Conservation (phyloP, 2,113 vertebrate species). For the Solea solea region DNA sequence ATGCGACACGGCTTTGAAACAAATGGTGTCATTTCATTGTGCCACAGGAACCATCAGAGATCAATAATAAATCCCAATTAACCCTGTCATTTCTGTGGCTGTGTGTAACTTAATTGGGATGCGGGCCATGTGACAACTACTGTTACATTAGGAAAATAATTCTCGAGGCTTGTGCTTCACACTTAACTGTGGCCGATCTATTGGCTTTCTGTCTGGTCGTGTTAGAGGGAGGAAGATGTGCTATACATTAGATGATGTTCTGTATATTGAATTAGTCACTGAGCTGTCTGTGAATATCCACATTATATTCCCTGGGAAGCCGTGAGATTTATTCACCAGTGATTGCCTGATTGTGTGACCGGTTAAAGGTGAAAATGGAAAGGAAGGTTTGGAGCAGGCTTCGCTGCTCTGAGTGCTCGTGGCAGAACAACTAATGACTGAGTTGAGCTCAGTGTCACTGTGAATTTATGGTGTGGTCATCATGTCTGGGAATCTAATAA, state of each 20-base stretch:
- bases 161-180: slow-evolving; percentile 15
- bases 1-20: background rate
- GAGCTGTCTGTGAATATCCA: slow-evolving; percentile 58
- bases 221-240: slow-evolving; percentile 44
- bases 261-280: slow-evolving; percentile 59
- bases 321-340: slow-evolving; percentile 17
- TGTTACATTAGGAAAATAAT: slow-evolving; percentile 26
- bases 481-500: slow-evolving; percentile 4
- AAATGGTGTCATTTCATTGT: background rate
- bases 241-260: slow-evolving; percentile 49
- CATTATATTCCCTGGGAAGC: slow-evolving; percentile 16
- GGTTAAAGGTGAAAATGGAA: slow-evolving; percentile 16
- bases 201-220: slow-evolving; percentile 54
- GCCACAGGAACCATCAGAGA: background rate
- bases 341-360: slow-evolving; percentile 36
- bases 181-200: slow-evolving; percentile 37
- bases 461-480: slow-evolving; percentile 1
- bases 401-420: background rate
- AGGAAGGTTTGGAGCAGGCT: slow-evolving; percentile 6
- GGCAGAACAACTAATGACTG: slow-evolving; percentile 14
- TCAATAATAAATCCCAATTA: slow-evolving; percentile 14
- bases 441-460: background rate
- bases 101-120: slow-evolving; percentile 11
- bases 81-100: background rate
- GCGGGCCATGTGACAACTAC: slow-evolving; percentile 2